These are phyloP conservation scores for Alouatta caraya DNA, from an alignment of 2,797 vertebrate genomes.

Conservation along the genomic window DNA sequence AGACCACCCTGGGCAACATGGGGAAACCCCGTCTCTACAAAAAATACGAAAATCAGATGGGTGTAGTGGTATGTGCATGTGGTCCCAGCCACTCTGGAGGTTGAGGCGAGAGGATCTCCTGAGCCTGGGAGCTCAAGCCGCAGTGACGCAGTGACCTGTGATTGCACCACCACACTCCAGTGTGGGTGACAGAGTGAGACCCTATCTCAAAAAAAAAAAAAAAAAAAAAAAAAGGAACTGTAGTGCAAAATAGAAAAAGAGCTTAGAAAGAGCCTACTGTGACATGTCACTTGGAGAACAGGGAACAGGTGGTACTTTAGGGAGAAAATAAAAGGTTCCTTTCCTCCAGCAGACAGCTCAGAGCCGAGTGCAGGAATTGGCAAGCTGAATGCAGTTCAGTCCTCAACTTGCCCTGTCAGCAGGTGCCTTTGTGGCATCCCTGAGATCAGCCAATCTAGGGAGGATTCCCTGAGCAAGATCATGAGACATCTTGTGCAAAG, in stretches of 20 bases:
- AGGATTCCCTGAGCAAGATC: constrained; percentile 23
- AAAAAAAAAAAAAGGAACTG: neutral
- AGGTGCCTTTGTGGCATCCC: neutral
- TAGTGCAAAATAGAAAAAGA: neutral
- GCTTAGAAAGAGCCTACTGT: neutral
- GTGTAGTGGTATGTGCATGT: neutral
- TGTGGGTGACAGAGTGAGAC: too few relatives aligned
- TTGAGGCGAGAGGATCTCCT: neutral
- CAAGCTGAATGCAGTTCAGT: neutral
- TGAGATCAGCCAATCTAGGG: neutral
- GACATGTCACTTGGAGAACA: neutral
- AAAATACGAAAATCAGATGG: neutral
- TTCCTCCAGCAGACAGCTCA: neutral
- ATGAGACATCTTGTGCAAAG: constrained; percentile 5
- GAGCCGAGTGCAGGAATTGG: neutral
- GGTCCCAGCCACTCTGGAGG: neutral
- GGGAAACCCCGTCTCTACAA: neutral
- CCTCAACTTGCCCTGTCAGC: neutral
- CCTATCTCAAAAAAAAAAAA: neutral
- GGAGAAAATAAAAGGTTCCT: too few relatives aligned
- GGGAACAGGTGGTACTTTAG: neutral
- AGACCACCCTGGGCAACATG: neutral
- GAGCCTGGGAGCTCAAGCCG: neutral
- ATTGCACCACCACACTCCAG: neutral
- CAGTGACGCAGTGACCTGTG: neutral